These are phyloP conservation scores for Xenopus laevis DNA, from an alignment of 2,113 vertebrate species.

Conservation along the genomic window DNA sequence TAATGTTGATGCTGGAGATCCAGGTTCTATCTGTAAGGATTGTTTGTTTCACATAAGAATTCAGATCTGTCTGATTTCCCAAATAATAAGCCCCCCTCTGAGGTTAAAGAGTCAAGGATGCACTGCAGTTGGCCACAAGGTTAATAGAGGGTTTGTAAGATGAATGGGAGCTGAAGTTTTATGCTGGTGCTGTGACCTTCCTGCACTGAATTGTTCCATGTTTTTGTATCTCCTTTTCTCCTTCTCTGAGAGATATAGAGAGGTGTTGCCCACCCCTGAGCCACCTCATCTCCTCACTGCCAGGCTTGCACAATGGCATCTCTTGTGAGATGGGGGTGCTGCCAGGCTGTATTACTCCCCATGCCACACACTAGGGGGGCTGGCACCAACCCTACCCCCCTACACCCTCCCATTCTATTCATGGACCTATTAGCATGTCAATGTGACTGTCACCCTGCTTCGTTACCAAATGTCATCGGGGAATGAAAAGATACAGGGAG, in stretches of 20 bases:
- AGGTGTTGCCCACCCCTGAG: neutral
- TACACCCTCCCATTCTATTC: slow-evolving; percentile 26
- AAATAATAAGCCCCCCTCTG: neutral
- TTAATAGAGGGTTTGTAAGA: neutral
- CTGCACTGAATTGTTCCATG: neutral
- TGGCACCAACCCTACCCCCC: slow-evolving; percentile 29
- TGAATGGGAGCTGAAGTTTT: neutral
- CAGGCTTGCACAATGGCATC: slow-evolving; percentile 31
- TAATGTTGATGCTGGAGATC: no score
- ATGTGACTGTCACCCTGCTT: slow-evolving; percentile 37
- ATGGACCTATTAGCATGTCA: slow-evolving; percentile 28
- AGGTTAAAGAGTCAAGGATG: neutral
- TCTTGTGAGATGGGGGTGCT: slow-evolving; percentile 27
- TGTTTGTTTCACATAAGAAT: neutral
- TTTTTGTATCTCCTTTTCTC: neutral
- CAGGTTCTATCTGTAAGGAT: no score
- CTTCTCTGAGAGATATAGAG: neutral
- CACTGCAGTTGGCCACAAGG: neutral
- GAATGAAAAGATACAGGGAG: slow-evolving; percentile 32
- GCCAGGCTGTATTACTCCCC: slow-evolving; percentile 39
- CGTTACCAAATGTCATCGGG: slow-evolving; percentile 30
- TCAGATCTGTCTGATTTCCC: neutral
- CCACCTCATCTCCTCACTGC: slow-evolving; percentile 23
- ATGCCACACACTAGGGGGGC: slow-evolving; percentile 34
- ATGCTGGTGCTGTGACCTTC: neutral